Conservation (phyloP, 2,797 vertebrate genomes). For the Hydrolagus colliei region DNA sequence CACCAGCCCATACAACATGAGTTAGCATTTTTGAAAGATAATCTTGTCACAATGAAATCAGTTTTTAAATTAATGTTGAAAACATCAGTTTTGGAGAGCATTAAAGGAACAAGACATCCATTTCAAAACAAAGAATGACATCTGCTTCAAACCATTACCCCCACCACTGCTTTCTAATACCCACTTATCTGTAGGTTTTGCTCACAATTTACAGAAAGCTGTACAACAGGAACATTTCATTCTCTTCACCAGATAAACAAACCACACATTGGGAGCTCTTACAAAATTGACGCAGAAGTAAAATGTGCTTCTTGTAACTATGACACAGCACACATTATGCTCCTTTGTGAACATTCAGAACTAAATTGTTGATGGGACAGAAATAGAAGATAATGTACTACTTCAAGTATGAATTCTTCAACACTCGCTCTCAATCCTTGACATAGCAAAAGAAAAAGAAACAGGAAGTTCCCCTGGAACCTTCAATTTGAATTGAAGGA, state of each 20-base stretch:
- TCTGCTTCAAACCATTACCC: background rate
- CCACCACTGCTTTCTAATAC: background rate
- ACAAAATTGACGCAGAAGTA: background rate
- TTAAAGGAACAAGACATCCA: background rate
- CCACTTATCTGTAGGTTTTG: background rate
- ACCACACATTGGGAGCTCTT: background rate
- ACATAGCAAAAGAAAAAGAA: background rate
- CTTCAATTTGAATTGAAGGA: conserved; percentile 11
- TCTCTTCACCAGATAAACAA: background rate
- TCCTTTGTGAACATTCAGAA: background rate
- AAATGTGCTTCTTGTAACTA: background rate
- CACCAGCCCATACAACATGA: background rate
- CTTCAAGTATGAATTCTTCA: background rate
- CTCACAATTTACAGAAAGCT: background rate
- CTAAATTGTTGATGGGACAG: background rate
- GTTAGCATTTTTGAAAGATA: background rate
- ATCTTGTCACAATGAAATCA: background rate
- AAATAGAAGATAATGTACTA: background rate
- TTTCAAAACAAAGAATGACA: conserved; percentile 5
- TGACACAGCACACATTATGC: background rate
- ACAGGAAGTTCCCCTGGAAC: background rate
- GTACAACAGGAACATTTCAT: background rate
- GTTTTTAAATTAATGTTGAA: background rate
- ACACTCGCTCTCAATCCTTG: background rate
- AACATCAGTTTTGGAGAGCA: background rate